Percentiles rank a stretch among this genome's conserved stretches.
These are phyloP conservation scores for Oxystoma pomonae DNA, from an alignment of 2,888 invertebrate species.

Conservation along the genomic window DNA sequence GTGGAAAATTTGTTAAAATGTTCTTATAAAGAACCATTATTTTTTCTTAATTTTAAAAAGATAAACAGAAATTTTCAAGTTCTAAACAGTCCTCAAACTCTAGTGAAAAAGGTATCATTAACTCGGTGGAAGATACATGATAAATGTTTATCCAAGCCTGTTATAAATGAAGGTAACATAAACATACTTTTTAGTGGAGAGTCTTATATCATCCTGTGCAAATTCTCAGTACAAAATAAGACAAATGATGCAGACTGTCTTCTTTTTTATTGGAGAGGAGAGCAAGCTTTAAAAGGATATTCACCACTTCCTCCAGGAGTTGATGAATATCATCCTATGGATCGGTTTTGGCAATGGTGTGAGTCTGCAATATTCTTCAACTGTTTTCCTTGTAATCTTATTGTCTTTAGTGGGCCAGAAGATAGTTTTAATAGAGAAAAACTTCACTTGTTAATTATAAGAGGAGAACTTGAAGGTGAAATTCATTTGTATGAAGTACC, in stretches of 20 bases:
- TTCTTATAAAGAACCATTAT: background rate
- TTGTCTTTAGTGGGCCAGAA: constrained; percentile 25
- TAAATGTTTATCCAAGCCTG: constrained; percentile 18
- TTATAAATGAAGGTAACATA: constrained; percentile 6
- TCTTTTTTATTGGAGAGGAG: constrained; percentile 34
- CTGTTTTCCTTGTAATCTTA: constrained; percentile 24
- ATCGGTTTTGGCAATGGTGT: constrained; percentile 33
- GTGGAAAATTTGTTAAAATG: background rate
- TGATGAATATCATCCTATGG: constrained; percentile 30
- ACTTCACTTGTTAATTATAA: constrained; percentile 28
- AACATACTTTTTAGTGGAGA: constrained; percentile 28
- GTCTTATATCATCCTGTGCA: constrained; percentile 31
- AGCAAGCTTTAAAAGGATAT: constrained; percentile 29
- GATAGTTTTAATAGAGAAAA: constrained; percentile 17
- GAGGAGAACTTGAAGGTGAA: constrained; percentile 30
- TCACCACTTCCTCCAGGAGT: constrained; percentile 32
- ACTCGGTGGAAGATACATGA: constrained; percentile 29
- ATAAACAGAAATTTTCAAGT: background rate
- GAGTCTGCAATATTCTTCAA: constrained; percentile 34
- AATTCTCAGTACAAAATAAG: constrained; percentile 23
- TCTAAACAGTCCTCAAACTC: background rate
- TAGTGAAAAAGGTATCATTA: constrained; percentile 7
- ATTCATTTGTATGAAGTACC: constrained; percentile 34
- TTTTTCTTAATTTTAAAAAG: background rate
- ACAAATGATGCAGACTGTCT: constrained; percentile 17